Evolutionary conservation across 2,888 invertebrate species (phyloP).

Genomic region (Mycalesis mineus): DNA sequence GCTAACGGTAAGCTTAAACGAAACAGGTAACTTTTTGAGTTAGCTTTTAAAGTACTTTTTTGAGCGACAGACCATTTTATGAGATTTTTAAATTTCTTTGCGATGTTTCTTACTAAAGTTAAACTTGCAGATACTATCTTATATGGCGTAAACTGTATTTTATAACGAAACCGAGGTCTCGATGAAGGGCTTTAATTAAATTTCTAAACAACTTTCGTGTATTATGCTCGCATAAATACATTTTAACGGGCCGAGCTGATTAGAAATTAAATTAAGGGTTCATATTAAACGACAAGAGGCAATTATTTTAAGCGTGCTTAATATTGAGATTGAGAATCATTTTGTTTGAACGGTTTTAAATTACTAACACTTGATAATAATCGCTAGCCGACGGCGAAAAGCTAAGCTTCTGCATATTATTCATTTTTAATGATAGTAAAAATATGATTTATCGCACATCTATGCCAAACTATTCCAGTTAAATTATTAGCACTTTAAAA

Average conservation of each 20-base stretch:
- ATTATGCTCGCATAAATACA: conserved; percentile 6
- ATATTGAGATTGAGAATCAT: background rate
- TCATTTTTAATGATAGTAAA: too few species aligned
- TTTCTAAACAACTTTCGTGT: conserved; percentile 15
- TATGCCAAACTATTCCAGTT: too few species aligned
- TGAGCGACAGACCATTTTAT: background rate
- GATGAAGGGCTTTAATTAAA: conserved; percentile 20
- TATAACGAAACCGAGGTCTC: conserved; percentile 1
- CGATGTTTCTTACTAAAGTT: too few species aligned
- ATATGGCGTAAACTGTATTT: background rate
- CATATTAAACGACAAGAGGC: background rate
- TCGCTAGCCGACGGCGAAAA: background rate
- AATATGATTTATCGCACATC: too few species aligned
- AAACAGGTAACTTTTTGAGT: background rate
- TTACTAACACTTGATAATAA: background rate
- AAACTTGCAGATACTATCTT: background rate
- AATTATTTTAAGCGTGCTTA: background rate
- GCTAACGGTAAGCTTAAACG: conserved; percentile 5
- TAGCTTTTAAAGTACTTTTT: background rate
- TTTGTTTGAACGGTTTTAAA: background rate
- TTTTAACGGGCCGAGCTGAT: conserved; percentile 11
- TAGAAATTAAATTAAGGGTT: conserved; percentile 14
- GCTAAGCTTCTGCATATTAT: background rate
- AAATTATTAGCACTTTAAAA: too few species aligned
- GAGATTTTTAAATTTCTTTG: too few species aligned